Evolutionary conservation across 2,113 vertebrate species (phyloP).

Genomic region (Cavia aperea): DNA sequence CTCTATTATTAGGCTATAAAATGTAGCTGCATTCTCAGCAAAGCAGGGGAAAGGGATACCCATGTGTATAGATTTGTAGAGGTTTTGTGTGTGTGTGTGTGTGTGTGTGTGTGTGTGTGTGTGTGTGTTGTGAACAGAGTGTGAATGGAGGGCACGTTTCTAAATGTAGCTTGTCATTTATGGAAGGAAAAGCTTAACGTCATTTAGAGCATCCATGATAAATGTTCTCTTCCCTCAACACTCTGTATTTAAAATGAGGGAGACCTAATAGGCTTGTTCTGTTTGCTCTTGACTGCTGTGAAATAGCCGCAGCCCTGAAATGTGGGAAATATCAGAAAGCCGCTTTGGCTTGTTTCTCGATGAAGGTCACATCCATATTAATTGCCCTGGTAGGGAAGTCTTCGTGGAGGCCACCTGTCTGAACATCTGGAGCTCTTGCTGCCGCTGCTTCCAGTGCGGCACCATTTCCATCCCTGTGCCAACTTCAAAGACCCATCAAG

Average conservation of each 20-base stretch:
- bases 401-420: conserved; percentile 67
- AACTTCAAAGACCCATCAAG: conserved; percentile 63
- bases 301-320: conserved; percentile 53
- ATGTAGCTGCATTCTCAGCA: not conserved
- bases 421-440: conserved; percentile 63
- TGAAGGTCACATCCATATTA: conserved; percentile 72
- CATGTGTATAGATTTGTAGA: not conserved
- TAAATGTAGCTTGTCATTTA: not conserved
- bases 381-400: conserved; percentile 44
- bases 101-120: not conserved
- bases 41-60: not conserved
- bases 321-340: conserved; percentile 51
- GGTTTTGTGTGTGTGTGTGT: not conserved
- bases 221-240: not conserved
- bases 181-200: not conserved
- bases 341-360: conserved; percentile 56
- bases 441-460: not conserved
- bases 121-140: rapidly evolving
- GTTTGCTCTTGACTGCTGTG: conserved; percentile 53
- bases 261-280: conserved; percentile 41
- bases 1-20: not conserved
- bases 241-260: conserved; percentile 20
- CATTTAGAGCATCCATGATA: not conserved
- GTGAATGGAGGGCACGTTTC: not conserved
- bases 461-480: conserved; percentile 15